Base-by-base conservation (phyloP, 2,113 vertebrate genomes). In the Nycticorax nycticorax region DNA sequence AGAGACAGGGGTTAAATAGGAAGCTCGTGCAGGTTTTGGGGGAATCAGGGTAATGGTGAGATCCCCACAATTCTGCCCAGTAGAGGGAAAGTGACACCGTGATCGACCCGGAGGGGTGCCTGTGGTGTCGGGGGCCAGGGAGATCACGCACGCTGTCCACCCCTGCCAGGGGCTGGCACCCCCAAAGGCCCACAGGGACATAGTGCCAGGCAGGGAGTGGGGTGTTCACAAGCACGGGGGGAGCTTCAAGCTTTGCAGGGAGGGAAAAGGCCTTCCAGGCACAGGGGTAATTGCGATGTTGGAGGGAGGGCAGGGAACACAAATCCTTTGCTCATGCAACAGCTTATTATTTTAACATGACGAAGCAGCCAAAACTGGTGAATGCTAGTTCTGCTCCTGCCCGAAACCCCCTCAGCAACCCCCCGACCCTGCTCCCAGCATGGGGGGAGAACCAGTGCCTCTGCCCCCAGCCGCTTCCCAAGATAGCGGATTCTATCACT, bases 81-180 rank as follows among this genome's bases (percentile, higher is more conserved):
- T 41, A 43, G 28, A n/a, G 24, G 19, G 17, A 30, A 52, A 47
- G 20, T 1, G 0, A 16, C 56, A 19, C 24, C 0, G 0, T 22
- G 52, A 20, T 14, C 16, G 55, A 5, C 19, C 63, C 1, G 0
- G 20, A 19, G 63, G 53, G 56, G 28, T 52, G 47, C 8, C 27
- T 14, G 59, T 24, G 27, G 57, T 47, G n/a, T 6, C 2, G 1
- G n/a, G 53, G 57, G 12, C 8, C 50, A 53, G 60, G 35, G 62
- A 60, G 32, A 57, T 37, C 45, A 18, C 2, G 8, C 52, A 47
- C 9, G 14, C 35, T 63, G 48, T 23, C 37, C 72, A 50, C 8
- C 41, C 22, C 52, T 48, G 35, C 0, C 1, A 6, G 32, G 18
- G 30, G 17, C 59, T 77, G 62, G 28, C 73, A 91, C 47, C 35